Percentiles rank a stretch among this genome's conserved stretches.
phyloP scores from a whole-genome alignment of 2,888 invertebrate genomes.

The Erynnis tages region DNA sequence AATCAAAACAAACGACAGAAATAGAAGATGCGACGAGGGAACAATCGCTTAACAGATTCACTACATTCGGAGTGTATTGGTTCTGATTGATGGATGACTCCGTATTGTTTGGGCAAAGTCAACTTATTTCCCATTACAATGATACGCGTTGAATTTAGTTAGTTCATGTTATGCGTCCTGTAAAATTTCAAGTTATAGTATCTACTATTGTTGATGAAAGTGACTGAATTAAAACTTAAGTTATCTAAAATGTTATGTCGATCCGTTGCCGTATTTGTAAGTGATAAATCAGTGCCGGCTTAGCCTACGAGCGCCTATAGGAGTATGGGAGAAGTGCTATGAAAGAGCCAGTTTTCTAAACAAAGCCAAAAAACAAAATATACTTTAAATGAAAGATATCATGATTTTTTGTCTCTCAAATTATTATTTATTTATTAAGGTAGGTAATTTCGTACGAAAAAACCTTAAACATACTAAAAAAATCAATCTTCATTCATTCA shows the following conservation, averaged over 20 bases:
- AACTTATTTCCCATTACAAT: slow-evolving; percentile 26
- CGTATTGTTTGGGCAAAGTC: slow-evolving; percentile 50
- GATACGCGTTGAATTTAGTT: slow-evolving; percentile 37
- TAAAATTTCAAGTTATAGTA: slow-evolving; percentile 44
- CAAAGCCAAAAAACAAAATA: too few relatives aligned
- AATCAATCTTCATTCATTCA: too few relatives aligned
- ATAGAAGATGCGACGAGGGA: slow-evolving; percentile 67
- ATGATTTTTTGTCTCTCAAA: too few relatives aligned
- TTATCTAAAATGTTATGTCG: slow-evolving; percentile 1
- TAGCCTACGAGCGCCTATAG: too few relatives aligned
- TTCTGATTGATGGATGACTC: slow-evolving; percentile 66
- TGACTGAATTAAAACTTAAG: slow-evolving; percentile 55
- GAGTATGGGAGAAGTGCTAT: too few relatives aligned
- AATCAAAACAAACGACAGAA: slow-evolving; percentile 43
- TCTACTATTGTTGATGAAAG: slow-evolving; percentile 54
- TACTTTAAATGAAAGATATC: too few relatives aligned
- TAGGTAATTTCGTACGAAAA: too few relatives aligned
- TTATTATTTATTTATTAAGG: too few relatives aligned
- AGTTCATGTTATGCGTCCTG: slow-evolving; percentile 48
- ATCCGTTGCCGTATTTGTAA: slow-evolving; percentile 8
- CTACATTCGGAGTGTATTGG: slow-evolving; percentile 62
- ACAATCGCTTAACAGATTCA: slow-evolving; percentile 76
- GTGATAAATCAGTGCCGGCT: too few relatives aligned
- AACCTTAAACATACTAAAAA: too few relatives aligned
- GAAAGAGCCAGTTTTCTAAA: too few relatives aligned